Conservation (phyloP, 2,797 vertebrate genomes). For the Syngnathus rostellatus region DNA sequence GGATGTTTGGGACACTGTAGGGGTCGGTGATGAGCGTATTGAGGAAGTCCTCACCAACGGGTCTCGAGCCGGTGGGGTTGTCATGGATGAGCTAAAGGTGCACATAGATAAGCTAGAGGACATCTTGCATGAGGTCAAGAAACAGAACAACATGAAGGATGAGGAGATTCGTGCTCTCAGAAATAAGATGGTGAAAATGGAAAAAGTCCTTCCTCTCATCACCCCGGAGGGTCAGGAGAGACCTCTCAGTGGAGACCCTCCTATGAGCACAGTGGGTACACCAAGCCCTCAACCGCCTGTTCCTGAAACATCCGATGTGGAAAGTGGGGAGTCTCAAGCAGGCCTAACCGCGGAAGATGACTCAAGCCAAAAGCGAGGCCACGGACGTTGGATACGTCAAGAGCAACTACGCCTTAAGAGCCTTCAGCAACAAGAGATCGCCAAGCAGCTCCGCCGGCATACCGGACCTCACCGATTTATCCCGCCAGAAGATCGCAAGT, state of each 20-base stretch:
- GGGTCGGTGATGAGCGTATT: slow-evolving; percentile 90
- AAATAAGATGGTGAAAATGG: slow-evolving; percentile 99
- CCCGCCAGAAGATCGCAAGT: slow-evolving; percentile 93
- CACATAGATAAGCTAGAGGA: slow-evolving; percentile 98
- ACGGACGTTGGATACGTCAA: slow-evolving; percentile 89
- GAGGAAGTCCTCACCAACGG: slow-evolving; percentile 81
- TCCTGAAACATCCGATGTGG: slow-evolving; percentile 44
- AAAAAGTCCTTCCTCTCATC: slow-evolving; percentile 91
- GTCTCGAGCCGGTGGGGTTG: slow-evolving; percentile 65
- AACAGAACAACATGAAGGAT: slow-evolving; percentile 97
- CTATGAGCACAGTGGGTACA: slow-evolving; percentile 13
- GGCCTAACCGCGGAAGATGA: slow-evolving; percentile 74
- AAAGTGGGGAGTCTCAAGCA: slow-evolving; percentile 67
- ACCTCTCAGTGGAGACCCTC: slow-evolving; percentile 6
- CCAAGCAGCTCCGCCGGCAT: slow-evolving; percentile 89
- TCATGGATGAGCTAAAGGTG: slow-evolving; percentile 93
- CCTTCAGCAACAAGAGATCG: slow-evolving; percentile 94
- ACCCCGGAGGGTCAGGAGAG: slow-evolving; percentile 62
- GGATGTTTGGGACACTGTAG: slow-evolving; percentile 98
- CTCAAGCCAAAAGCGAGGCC: slow-evolving; percentile 74
- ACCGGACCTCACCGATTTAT: slow-evolving; percentile 90
- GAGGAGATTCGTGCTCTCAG: slow-evolving; percentile 91
- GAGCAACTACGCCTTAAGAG: slow-evolving; percentile 90
- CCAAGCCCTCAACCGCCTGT: slow-evolving; percentile 43
- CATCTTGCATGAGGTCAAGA: slow-evolving; percentile 95